Evolutionary conservation across 2,113 vertebrate species (phyloP).

Genomic region (Tapirus terrestris): DNA sequence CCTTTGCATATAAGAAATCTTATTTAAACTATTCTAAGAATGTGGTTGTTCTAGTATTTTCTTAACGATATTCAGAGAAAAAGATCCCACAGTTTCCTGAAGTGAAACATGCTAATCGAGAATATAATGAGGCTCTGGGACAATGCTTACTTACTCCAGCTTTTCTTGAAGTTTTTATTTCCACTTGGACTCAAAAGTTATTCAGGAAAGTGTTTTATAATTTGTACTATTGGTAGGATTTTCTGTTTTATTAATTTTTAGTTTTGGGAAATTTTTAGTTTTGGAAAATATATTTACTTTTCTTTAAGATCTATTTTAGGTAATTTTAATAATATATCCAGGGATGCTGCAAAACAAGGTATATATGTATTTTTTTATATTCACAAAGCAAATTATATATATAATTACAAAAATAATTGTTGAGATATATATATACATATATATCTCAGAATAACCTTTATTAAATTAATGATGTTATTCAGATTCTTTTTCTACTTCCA

Average conservation of each 20-base stretch:
- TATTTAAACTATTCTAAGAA: not conserved
- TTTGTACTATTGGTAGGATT: not conserved
- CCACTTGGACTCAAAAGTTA: not conserved
- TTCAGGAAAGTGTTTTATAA: not conserved
- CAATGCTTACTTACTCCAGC: not conserved
- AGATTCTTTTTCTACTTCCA: not conserved
- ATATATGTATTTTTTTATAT: too few relatives aligned
- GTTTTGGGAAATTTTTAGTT: not conserved
- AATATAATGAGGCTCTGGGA: not conserved
- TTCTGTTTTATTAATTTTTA: slow-evolving; percentile 19
- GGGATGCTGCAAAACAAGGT: not conserved
- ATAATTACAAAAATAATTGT: too few relatives aligned
- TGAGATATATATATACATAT: not conserved
- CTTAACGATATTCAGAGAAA: slow-evolving; percentile 22
- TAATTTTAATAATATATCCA: slow-evolving; percentile 34
- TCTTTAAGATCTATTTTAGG: not conserved
- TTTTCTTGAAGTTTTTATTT: not conserved
- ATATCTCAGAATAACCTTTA: not conserved
- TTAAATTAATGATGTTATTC: not conserved
- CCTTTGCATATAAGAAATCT: not conserved
- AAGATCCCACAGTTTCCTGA: not conserved
- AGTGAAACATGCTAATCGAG: not conserved
- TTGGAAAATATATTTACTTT: not conserved
- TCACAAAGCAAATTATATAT: too few relatives aligned
- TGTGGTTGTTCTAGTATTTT: not conserved